phyloP scores from a whole-genome alignment of 1,140 invertebrate species.

The Sweltsa coloradensis region DNA sequence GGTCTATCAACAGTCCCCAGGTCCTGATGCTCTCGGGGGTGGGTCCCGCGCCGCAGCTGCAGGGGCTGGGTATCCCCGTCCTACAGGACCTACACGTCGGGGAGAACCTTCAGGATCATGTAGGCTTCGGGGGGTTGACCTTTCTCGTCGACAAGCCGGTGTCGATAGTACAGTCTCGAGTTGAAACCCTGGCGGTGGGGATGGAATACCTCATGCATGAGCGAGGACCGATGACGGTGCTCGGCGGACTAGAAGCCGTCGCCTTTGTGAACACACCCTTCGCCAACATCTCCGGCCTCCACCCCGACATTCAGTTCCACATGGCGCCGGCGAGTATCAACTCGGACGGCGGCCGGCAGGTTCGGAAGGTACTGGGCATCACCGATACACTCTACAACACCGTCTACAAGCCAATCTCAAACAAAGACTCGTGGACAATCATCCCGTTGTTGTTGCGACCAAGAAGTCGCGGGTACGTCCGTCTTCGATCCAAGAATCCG shows the following conservation, averaged over 20 bases:
- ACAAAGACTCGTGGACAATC: slow-evolving; percentile 69
- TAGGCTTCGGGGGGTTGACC: slow-evolving; percentile 67
- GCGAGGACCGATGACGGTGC: slow-evolving; percentile 68
- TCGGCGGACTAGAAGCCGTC: slow-evolving; percentile 74
- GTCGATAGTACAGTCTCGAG: slow-evolving; percentile 57
- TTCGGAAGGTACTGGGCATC: slow-evolving; percentile 65
- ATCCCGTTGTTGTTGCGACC: slow-evolving; percentile 71
- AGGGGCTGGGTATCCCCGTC: slow-evolving; percentile 52
- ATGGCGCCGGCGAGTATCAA: slow-evolving; percentile 76
- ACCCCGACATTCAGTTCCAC: slow-evolving; percentile 77
- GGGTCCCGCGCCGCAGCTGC: slow-evolving; percentile 63
- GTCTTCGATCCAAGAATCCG: slow-evolving; percentile 63
- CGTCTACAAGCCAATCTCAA: slow-evolving; percentile 61
- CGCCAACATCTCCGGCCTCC: slow-evolving; percentile 55
- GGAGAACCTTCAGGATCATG: slow-evolving; percentile 46
- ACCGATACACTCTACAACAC: slow-evolving; percentile 69
- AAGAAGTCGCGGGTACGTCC: slow-evolving; percentile 62
- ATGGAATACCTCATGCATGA: slow-evolving; percentile 66
- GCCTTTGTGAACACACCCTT: slow-evolving; percentile 74
- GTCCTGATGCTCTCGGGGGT: slow-evolving; percentile 80
- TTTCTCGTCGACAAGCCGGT: slow-evolving; percentile 65
- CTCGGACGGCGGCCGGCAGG: slow-evolving; percentile 56
- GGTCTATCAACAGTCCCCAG: slow-evolving; percentile 63
- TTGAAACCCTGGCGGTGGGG: slow-evolving; percentile 58
- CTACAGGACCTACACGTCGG: slow-evolving; percentile 57